Evolutionary conservation across 2,797 vertebrate species (phyloP).

Genomic region (Hephaestus fuliginosus): DNA sequence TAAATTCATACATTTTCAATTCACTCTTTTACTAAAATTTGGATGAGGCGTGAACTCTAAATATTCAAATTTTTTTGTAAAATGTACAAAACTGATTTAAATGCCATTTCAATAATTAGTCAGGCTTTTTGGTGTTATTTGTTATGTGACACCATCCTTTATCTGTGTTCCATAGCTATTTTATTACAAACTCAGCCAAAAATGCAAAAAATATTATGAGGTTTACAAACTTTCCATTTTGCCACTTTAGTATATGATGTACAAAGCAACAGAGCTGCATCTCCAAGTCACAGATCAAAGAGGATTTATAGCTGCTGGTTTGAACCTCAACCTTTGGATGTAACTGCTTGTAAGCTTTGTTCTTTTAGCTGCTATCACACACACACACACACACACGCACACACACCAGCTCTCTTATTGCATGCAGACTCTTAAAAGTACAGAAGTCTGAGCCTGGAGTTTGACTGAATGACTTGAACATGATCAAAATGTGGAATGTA

Average conservation of each 20-base stretch:
- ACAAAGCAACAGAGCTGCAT: constrained; percentile 65
- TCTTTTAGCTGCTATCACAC: constrained; percentile 70
- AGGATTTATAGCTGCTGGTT: constrained; percentile 70
- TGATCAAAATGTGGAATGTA: constrained; percentile 78
- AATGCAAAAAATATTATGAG: constrained; percentile 76
- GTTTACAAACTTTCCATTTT: constrained; percentile 81
- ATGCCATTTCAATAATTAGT: constrained; percentile 44
- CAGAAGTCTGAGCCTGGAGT: constrained; percentile 65
- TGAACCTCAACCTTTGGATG: constrained; percentile 73
- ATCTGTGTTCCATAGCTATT: constrained; percentile 77
- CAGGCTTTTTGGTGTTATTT: constrained; percentile 54
- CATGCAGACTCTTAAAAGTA: constrained; percentile 75
- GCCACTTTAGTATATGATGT: constrained; percentile 67
- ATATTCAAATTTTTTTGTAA: constrained; percentile 57
- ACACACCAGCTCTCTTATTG: constrained; percentile 77
- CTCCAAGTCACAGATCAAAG: constrained; percentile 57
- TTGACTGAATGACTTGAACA: constrained; percentile 71
- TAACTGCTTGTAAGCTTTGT: constrained; percentile 73
- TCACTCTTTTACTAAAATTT: constrained; percentile 67
- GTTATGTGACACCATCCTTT: constrained; percentile 70
- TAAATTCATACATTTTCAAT: constrained; percentile 57
- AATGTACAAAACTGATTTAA: constrained; percentile 57
- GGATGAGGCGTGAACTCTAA: constrained; percentile 16
- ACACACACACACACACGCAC: constrained; percentile 36
- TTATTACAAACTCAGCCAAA: constrained; percentile 80